Base-by-base conservation (phyloP, 2,797 vertebrate genomes). In the Decapterus maruadsi region DNA sequence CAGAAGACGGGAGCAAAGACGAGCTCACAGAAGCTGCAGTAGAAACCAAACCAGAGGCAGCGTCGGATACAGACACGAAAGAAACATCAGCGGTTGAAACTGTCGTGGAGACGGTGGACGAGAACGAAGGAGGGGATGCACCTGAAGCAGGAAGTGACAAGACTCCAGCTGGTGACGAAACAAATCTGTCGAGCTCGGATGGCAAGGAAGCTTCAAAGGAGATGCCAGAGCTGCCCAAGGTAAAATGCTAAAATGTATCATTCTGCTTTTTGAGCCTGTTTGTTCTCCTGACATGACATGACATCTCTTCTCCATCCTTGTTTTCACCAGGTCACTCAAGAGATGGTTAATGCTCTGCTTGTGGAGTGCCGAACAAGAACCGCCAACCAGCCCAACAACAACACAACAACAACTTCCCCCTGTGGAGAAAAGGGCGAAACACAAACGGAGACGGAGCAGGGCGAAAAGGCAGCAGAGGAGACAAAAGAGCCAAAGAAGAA, bases 311-410 rank as follows among this genome's bases (percentile, higher is more conserved):
- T 53, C 71, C 4, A 17, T 69, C 4, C 29, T 3, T 11, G 16
- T 75, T 67, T 40, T 63, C 8, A 61, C 10, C 78, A 92, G 89
- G 86, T 92, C 26, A 89, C 86, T 34, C 82, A 81, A 12, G 90
- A 83, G 34, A 89, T 90, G 80, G 83, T 90, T 0, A 82, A 93
- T 0, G 76, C 78, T 0, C 74, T 90, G 42, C 85, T 90, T 0
- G 87, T 80, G 50, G 89, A 92, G 60, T 90, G 89, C 65, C 68
- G 80, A 40, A 79, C 81, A 2, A 75, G 72, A 46, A 77, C 66
- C 0, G 8, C 61, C 4, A 17, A 29, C 19, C 72, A 62, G 1
- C 10, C 75, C 11, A 26, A 19, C 22, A 76, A 55, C 29, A 13
- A n/a, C 29, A 13, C 20, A 11, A 26, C 20, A 11, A 26, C 26